Evolutionary conservation across 2,113 vertebrate genomes (phyloP), one percentile per base, ranked within the genome.

Genomic region (Panurus biarmicus): DNA sequence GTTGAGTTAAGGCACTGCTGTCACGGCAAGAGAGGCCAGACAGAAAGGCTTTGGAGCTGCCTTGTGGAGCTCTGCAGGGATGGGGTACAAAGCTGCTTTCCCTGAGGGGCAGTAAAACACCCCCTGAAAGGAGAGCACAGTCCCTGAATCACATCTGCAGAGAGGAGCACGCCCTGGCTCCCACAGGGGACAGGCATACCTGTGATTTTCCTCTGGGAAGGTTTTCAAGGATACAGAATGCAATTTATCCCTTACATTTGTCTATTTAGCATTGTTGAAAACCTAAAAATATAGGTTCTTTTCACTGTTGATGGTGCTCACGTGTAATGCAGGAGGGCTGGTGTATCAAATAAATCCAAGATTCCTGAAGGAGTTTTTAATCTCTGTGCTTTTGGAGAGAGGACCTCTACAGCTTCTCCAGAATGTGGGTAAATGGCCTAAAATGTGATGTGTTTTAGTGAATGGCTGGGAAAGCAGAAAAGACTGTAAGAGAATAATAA

Each of bases 1-100:
- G 77, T 69, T 91, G 71, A 57, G 71, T 92, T 75, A 12, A 87
- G 79, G 74, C 72, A 36, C 60, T 72, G 44, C 80, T 93, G 58
- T 26, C 78, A 20, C 54, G 69, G 71, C 70, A 82, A 56, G 75
- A 76, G 51, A 77, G 88, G 44, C 38, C 62, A 24, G 24, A 25
- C 23, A 45, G 51, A 67, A 78, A n/a, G 33, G 56, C 16, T 82
- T 70, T 50, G 70, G 53, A 22, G 36, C 66, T 14, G 14, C 33
- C 42, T 76, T n/a, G 69, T 23, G 78, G 45, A 73, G 47, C 33
- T 12, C 3, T 15, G 17, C 54, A 25, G 71, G 38, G 24, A 1
- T 11, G 18, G 29, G 28, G 8, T 3, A 5, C 3, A 6, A 51
- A 61, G 12, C 33, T 90, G 53, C 13, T 67, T 33, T 44, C n/a